Evolutionary conservation across 2,113 vertebrate species (phyloP).

Genomic region (Zeus faber): DNA sequence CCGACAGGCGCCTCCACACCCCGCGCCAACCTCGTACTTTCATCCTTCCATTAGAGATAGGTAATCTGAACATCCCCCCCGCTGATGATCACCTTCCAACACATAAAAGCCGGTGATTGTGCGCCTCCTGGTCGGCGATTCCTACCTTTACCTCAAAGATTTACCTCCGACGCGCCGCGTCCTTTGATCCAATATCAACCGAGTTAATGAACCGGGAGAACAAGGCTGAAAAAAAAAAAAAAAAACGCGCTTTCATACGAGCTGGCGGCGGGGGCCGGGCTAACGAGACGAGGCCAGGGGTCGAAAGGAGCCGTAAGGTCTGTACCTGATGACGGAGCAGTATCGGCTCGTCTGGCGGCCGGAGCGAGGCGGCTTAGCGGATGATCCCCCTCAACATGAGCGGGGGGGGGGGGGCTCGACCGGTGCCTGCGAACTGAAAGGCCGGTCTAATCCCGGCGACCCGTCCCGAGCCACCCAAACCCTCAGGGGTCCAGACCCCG

Average conservation of each 20-base stretch:
- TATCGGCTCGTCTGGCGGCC: background rate
- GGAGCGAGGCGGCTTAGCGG: slow-evolving; percentile 26
- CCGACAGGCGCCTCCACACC: slow-evolving; percentile 16
- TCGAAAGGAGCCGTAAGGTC: background rate
- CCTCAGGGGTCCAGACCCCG: background rate
- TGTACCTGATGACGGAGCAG: background rate
- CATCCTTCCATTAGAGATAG: slow-evolving; percentile 17
- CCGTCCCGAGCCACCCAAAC: slow-evolving; percentile 4
- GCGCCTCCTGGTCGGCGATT: slow-evolving; percentile 3
- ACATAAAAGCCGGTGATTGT: background rate
- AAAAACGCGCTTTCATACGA: too few relatives aligned
- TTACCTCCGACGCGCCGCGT: background rate
- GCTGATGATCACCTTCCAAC: background rate
- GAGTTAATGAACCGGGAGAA: background rate
- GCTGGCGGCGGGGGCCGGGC: too few relatives aligned
- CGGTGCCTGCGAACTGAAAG: slow-evolving; percentile 12
- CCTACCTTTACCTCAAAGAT: background rate
- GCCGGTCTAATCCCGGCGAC: slow-evolving; percentile 9
- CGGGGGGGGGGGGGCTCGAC: slow-evolving; percentile 26
- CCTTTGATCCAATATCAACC: slow-evolving; percentile 9
- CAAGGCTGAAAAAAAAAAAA: too few relatives aligned
- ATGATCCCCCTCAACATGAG: slow-evolving; percentile 29
- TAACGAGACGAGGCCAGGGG: slow-evolving; percentile 4
- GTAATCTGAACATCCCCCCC: slow-evolving; percentile 22
- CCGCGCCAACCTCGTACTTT: slow-evolving; percentile 7